These are phyloP conservation scores for Tragopan temminckii DNA, from an alignment of 2,797 vertebrate genomes.

Conservation along the genomic window DNA sequence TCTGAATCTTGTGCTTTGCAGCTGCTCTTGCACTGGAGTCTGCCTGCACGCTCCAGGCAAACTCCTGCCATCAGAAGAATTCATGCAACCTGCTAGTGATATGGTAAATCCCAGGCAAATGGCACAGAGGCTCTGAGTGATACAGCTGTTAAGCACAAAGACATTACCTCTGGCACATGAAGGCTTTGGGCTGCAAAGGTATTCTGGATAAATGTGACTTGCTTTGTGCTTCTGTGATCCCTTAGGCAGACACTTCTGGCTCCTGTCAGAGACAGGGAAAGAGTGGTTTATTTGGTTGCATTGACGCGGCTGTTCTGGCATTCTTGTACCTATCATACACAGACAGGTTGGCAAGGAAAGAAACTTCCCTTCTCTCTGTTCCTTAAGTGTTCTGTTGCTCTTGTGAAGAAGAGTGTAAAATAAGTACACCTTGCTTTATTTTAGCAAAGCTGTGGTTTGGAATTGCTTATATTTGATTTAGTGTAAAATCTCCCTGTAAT, in stretches of 20 bases:
- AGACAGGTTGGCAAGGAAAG: background rate
- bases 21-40: background rate
- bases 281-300: background rate
- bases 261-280: background rate
- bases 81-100: background rate
- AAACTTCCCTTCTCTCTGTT: background rate
- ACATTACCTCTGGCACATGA: background rate
- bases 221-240: background rate
- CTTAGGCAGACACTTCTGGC: background rate
- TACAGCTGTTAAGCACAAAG: background rate
- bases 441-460: background rate
- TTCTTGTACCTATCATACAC: background rate
- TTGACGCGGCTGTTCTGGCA: background rate
- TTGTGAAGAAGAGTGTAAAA: background rate
- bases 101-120: background rate
- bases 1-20: background rate
- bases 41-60: background rate
- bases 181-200: background rate
- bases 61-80: background rate
- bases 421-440: background rate
- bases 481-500: background rate
- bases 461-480: background rate
- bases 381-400: background rate
- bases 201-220: background rate
- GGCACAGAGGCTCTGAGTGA: background rate